Percentiles rank a stretch among this genome's conserved stretches.
These are phyloP conservation scores for Enteromius afrohamiltoni DNA, from an alignment of 2,797 vertebrate genomes.

Conservation along the genomic window DNA sequence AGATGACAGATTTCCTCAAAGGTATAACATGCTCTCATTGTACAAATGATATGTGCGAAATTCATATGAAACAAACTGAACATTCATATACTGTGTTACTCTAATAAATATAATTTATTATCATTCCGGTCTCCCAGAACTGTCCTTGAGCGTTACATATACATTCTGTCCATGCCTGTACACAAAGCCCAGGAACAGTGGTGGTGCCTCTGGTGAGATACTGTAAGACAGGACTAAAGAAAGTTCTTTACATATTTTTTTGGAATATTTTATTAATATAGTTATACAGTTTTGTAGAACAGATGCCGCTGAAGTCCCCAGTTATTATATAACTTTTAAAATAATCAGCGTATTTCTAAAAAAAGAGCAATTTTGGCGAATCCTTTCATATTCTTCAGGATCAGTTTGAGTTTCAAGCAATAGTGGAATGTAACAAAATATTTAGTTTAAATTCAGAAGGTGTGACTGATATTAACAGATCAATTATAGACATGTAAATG, in stretches of 20 bases:
- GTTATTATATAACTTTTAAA: background rate
- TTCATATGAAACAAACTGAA: background rate
- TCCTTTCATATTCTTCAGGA: background rate
- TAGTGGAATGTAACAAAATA: background rate
- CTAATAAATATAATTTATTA: no score
- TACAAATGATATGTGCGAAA: background rate
- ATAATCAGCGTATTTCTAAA: background rate
- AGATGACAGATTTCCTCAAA: background rate
- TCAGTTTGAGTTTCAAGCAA: background rate
- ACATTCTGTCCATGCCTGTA: background rate
- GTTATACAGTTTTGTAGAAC: background rate
- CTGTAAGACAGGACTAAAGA: background rate
- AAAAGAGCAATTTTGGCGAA: background rate
- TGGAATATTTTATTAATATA: background rate
- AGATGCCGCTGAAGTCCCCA: background rate
- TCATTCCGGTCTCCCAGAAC: no score
- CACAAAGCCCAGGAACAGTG: background rate
- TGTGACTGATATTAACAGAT: no score
- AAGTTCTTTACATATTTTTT: background rate
- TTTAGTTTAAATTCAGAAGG: no score
- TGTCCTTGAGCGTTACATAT: no score
- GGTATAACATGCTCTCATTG: background rate
- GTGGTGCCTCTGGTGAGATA: background rate
- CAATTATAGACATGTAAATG: background rate
- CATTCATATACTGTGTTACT: background rate